These are phyloP conservation scores for Megalonaias nervosa DNA, from an alignment of 1,140 invertebrate species.

Conservation along the genomic window DNA sequence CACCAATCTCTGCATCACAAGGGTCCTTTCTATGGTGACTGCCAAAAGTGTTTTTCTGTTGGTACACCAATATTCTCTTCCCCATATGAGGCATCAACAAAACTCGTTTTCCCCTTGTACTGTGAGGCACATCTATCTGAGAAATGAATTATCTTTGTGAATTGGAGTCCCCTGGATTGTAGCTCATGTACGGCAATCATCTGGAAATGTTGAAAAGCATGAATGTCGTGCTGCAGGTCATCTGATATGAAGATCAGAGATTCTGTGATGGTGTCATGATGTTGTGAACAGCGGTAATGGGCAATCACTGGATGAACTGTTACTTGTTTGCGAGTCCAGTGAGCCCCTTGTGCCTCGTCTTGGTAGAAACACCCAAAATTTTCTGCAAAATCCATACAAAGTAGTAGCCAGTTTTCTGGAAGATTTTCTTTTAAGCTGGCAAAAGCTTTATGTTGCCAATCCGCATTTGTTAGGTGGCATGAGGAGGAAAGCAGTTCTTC, in stretches of 20 bases:
- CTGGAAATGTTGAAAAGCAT: constrained; percentile 28
- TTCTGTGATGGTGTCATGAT: constrained; percentile 15
- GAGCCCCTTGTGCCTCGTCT: constrained; percentile 4
- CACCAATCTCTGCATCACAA: constrained; percentile 41
- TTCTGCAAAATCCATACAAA: constrained; percentile 28
- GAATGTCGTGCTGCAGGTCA: constrained; percentile 24
- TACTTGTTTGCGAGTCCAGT: too few species aligned
- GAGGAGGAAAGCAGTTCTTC: too few species aligned
- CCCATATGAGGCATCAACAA: constrained; percentile 20
- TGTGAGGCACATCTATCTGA: constrained; percentile 39
- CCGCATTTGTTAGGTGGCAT: constrained; percentile 19
- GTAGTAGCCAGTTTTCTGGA: constrained; percentile 5
- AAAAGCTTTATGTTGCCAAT: constrained; percentile 22
- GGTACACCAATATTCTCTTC: constrained; percentile 24
- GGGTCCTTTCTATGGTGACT: constrained; percentile 44
- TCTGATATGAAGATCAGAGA: constrained; percentile 23
- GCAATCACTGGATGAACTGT: too few species aligned
- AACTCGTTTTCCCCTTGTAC: constrained; percentile 36
- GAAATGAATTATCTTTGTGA: constrained; percentile 31
- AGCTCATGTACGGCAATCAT: constrained; percentile 7
- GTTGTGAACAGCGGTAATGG: neutral
- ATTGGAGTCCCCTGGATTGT: constrained; percentile 10
- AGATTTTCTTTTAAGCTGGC: neutral
- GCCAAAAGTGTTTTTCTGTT: constrained; percentile 37
- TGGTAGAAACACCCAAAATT: constrained; percentile 22